Conservation (phyloP, 2,888 invertebrate genomes). For the Tipula lateralis region DNA sequence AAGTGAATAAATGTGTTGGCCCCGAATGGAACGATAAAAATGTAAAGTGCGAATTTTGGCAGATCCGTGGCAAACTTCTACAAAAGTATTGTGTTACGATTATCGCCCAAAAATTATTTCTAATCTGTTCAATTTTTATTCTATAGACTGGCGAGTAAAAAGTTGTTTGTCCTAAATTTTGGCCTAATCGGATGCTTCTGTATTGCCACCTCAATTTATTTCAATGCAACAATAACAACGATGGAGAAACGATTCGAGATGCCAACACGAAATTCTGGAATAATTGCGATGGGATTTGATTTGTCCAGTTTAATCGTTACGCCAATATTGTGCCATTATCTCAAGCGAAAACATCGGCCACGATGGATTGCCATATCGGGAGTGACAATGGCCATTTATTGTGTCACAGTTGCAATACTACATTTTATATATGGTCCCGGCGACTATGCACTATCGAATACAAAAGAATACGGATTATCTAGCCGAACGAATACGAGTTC, state of each 20-base stretch:
- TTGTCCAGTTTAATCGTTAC: slow-evolving; percentile 59
- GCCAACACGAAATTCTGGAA: slow-evolving; percentile 57
- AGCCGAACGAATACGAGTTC: neutral
- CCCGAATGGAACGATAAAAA: neutral
- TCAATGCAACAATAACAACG: slow-evolving; percentile 62
- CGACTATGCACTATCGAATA: neutral
- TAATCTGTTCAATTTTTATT: neutral
- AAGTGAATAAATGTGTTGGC: neutral
- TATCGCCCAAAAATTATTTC: neutral
- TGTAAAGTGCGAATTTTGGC: neutral
- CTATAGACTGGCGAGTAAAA: slow-evolving; percentile 55
- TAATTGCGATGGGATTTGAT: slow-evolving; percentile 62
- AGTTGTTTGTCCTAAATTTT: slow-evolving; percentile 55
- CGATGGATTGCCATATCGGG: neutral
- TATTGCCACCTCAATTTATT: slow-evolving; percentile 58
- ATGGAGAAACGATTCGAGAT: slow-evolving; percentile 61
- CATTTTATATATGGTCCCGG: neutral
- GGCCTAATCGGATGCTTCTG: slow-evolving; percentile 57
- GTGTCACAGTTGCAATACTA: neutral
- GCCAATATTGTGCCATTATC: slow-evolving; percentile 57
- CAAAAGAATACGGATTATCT: slow-evolving; percentile 31
- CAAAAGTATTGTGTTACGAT: neutral
- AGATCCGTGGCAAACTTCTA: neutral
- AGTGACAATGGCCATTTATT: neutral
- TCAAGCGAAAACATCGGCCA: slow-evolving; percentile 44